Evolutionary conservation across 2,797 vertebrate species (phyloP), one percentile per base, ranked within the genome.

Genomic region (Mus spretus): DNA sequence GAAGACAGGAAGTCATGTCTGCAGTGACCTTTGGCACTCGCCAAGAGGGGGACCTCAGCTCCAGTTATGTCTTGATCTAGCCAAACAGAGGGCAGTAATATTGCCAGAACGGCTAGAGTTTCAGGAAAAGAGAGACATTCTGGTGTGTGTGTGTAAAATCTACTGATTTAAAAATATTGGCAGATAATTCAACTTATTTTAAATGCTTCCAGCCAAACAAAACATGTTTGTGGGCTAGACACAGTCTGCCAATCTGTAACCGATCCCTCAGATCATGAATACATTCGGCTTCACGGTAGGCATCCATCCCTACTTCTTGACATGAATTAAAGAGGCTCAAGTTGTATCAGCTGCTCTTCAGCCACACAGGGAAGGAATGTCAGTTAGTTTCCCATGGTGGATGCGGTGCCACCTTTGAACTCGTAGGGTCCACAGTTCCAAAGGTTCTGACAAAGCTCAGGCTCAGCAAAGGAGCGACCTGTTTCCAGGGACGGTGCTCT

Each of bases 101-200:
- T 53, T 24, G 72, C 47, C 4, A 15, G 34, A 53, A 63, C 61
- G 1, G 3, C 40, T 44, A 55, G 50, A 59, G 37, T 78, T 81
- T 90, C 24, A 47, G 31, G 55, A 80, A 84, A 95, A 93, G 91
- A 89, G 67, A 74, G 53, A 83, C 40, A 75, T 28, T 89, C 88
- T n/a, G 37, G n/a, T 11, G 44, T 83, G 80, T 37, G 72, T 82
- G 57, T 57, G 74, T 90, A 31, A 82, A 83, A 94, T 90, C 85
- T 74, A 40, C 50, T 94, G 94, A 95, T 95, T 93, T 98, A 96
- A 90, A 93, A 97, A 92, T 95, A 96, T 96, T 98, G 97, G 97
- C 97, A 97, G 93, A 96, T 97, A 97, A 96, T 95, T 95, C 85
- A 93, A 83, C 92, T 97, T 89, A 95, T 89, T 96, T 97, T 89